Base-by-base conservation (phyloP, 2,797 vertebrate genomes). In the Dermochelys coriacea region DNA sequence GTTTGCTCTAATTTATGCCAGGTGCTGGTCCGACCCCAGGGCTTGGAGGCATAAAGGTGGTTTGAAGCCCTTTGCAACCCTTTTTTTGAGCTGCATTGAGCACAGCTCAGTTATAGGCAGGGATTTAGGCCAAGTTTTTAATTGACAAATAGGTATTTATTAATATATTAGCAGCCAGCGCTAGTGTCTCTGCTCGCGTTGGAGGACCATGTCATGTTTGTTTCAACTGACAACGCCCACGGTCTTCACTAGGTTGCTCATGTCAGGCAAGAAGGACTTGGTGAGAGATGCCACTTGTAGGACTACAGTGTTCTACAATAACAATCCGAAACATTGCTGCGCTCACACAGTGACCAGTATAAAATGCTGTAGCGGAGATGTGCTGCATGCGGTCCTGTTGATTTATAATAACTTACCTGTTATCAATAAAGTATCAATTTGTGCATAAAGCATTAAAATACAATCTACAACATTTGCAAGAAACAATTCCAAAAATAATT, bases 261-360 rank as follows among this genome's bases (percentile, higher is more conserved):
- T 10, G 18, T 37, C n/a, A 68, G n/a, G 34, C 64, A 10, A 10
- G 64, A 68, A 21, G n/a, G 18, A 37, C n/a, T 19, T 68, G 18
- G n/a, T 68, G 34, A 68, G 71, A 12, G 23, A 82, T 49, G 93
- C 87, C 94, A 61, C n/a, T 0, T 52, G 93, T 96, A 94, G 94
- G 96, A 94, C 96, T 94, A 96, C 5, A 93, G 94, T 94, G 91
- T 88, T 95, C 95, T 97, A 96, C 93, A 97, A 78, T 3, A 96
- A 95, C 95, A 97, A 93, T 83, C 86, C 82, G 68, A 91, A 31
- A 0, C 6, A 84, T 61, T 0, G 19, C 85, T 50, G 37, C 95
- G 59, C 50, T 84, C 34, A 0, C 8, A 57, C 3, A 27, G 77
- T 93, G 41, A 75, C 80, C 64, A 3, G 64, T 75, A 19, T 80